Conservation (phyloP, 2,113 vertebrate genomes). For the Acrocephalus arundinaceus region DNA sequence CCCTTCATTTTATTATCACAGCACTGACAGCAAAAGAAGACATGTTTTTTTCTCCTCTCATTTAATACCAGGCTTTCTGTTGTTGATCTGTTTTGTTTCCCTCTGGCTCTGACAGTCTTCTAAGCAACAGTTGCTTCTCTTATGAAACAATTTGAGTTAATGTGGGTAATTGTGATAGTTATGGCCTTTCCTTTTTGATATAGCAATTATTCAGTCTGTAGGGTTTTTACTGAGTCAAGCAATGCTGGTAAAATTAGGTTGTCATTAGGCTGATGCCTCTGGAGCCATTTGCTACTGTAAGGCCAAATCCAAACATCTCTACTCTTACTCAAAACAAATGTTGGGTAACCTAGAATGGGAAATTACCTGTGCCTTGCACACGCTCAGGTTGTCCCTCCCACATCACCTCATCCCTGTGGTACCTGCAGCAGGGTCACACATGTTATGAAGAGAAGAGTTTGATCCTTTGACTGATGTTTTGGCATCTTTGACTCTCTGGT, state of each 20-base stretch:
- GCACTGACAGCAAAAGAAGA: background rate
- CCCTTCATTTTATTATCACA: conserved; percentile 9
- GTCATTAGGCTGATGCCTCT: background rate
- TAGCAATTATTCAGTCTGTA: conserved; percentile 60
- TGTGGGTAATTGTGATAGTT: conserved; percentile 61
- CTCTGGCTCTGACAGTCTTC: conserved; percentile 38
- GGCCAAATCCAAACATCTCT: background rate
- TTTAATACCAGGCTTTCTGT: conserved; percentile 44
- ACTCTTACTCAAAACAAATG: background rate
- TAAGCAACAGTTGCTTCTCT: conserved; percentile 63
- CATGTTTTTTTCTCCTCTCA: background rate
- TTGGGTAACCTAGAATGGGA: background rate
- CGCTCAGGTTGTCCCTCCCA: background rate
- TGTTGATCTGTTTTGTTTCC: conserved; percentile 58
- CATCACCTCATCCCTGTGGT: no score
- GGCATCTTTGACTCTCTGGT: background rate
- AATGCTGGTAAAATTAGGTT: conserved; percentile 9
- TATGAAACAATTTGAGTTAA: conserved; percentile 53
- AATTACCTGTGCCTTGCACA: background rate
- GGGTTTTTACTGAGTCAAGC: conserved; percentile 25
- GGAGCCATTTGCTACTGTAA: background rate
- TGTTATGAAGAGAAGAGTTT: background rate
- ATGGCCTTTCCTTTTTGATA: conserved; percentile 41
- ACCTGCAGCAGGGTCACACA: no score
- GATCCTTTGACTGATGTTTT: background rate